Evolutionary conservation across 2,797 vertebrate species (phyloP), one percentile per base, ranked within the genome.

Genomic region (Argyrosomus regius): DNA sequence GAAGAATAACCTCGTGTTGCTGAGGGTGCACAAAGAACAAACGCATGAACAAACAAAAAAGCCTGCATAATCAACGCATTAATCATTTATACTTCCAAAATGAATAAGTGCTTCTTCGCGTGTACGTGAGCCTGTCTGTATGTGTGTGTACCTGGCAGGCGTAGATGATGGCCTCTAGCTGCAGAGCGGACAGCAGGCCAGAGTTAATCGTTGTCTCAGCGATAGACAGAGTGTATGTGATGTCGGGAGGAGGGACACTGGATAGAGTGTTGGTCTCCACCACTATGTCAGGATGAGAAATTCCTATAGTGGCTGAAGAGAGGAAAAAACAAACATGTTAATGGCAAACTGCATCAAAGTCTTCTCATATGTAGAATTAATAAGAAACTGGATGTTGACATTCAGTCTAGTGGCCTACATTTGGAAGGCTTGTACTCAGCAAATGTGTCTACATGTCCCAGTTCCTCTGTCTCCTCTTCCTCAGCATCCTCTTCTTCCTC

Each of bases 251-350:
- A 7, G 98, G 98, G 13, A 99, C 98, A 0, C 98, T 99, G 87
- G 98, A 99, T 10, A 99, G 92, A 0, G 98, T 99, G 94, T 97
- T 99, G 0, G 98, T 99, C 92, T 99, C 98, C 63, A 99, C 98
- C 78, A 99, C 98, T 0, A 96, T 96, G 93, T 99, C 98, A 0
- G 98, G 98, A 87, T 99, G 98, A 74, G 97, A 97, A 85, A 95
- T 97, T 87, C 98, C 98, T 39, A 99, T 95, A 83, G 96, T 98
- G 85, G 97, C 98, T 99, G 90, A 64, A 71, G n/a, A 78, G 39
- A 54, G 57, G 17, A 28, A 59, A 80, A 59, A 48, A 26, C 2
- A 28, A 18, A 64, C 18, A 20, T 18, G 26, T 56, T 35, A 12
- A 64, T 3, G 73, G n/a, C 17, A 60, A 76, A 28, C 22, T 24